Evolutionary conservation across 2,888 invertebrate species (phyloP).

Genomic region (Ormyrus rosae): DNA sequence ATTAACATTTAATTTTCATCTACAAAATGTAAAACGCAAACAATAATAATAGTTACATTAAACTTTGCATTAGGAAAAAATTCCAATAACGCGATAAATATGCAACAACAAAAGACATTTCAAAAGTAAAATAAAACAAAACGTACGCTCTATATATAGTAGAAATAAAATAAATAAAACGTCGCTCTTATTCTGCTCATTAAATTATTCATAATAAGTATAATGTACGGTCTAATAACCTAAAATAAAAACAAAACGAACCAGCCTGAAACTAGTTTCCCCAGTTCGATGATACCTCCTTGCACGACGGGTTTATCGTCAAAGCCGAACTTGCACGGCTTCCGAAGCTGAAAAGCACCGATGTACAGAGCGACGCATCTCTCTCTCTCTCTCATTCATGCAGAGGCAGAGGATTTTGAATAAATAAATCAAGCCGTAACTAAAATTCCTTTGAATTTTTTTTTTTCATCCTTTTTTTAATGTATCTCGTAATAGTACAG

Average conservation of each 20-base stretch:
- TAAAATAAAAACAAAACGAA: constrained; percentile 20
- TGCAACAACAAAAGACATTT: constrained; percentile 26
- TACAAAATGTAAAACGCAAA: constrained; percentile 45
- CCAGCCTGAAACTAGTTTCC: not conserved
- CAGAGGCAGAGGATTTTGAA: constrained; percentile 34
- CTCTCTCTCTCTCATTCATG: not conserved
- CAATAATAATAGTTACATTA: constrained; percentile 42
- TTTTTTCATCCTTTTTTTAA: constrained; percentile 70
- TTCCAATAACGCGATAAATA: constrained; percentile 15
- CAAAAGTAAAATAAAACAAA: constrained; percentile 28
- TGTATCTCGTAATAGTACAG: constrained; percentile 74
- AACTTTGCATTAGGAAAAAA: constrained; percentile 30
- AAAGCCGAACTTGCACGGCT: constrained; percentile 19
- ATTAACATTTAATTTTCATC: constrained; percentile 40
- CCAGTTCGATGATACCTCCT: not conserved
- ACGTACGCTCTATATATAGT: constrained; percentile 3
- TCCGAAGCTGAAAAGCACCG: not conserved
- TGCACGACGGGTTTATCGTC: not conserved
- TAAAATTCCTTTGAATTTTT: constrained; percentile 62
- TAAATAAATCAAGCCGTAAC: constrained; percentile 46
- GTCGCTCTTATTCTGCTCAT: not conserved
- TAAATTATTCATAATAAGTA: too few relatives aligned
- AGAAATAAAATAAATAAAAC: constrained; percentile 31
- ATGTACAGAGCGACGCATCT: not conserved
- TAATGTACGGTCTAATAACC: not conserved